Evolutionary conservation across 2,113 vertebrate genomes (phyloP).

Genomic region (Corythornis madagascariensis): DNA sequence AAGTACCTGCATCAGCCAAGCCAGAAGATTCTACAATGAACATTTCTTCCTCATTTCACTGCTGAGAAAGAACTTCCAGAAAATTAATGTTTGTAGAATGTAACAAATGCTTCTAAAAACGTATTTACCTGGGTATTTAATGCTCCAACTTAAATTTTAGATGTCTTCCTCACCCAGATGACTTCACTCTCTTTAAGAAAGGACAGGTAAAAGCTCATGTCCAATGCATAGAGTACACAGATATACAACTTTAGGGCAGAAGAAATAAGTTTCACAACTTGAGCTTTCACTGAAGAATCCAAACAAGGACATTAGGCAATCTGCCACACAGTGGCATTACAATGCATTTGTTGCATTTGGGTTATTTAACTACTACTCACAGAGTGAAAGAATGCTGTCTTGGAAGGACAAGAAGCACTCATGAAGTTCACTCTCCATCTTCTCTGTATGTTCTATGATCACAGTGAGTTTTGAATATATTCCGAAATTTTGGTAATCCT

Average conservation of each 20-base stretch:
- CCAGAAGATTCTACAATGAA: not conserved
- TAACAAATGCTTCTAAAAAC: not conserved
- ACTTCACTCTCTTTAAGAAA: not conserved
- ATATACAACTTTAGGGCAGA: not conserved
- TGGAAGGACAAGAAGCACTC: not conserved
- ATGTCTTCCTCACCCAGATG: not conserved
- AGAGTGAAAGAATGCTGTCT: not conserved
- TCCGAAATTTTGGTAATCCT: not conserved
- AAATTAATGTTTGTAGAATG: not conserved
- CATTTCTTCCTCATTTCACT: not conserved
- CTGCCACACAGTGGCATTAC: not conserved
- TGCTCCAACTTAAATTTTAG: not conserved
- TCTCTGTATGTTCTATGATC: not conserved
- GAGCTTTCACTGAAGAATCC: not conserved
- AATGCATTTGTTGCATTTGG: not conserved
- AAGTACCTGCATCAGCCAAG: not conserved
- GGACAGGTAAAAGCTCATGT: not conserved
- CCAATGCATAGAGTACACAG: not conserved
- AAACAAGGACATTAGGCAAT: not conserved
- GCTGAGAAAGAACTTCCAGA: not conserved
- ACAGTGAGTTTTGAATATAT: not conserved
- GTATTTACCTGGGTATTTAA: not conserved
- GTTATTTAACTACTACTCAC: not conserved
- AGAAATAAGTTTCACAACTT: not conserved
- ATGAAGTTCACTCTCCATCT: not conserved